These are phyloP conservation scores for Eumacrocentrus americanus DNA, from an alignment of 2,888 invertebrate species.

Conservation along the genomic window DNA sequence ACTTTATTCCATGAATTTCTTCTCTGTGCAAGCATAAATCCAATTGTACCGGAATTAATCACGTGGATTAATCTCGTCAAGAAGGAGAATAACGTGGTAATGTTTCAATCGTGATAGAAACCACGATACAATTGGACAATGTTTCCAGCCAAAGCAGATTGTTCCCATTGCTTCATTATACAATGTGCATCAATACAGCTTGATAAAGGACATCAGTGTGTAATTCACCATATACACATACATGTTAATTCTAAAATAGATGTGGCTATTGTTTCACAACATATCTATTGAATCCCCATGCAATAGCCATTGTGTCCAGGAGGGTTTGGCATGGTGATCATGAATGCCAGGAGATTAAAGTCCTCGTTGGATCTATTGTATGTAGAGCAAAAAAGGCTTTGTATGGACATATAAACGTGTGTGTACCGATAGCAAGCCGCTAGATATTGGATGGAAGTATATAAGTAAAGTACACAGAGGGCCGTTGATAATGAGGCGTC, in stretches of 20 bases:
- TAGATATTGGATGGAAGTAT: slow-evolving; percentile 30
- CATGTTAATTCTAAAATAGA: no score
- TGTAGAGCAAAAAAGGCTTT: no score
- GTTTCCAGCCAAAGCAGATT: not conserved
- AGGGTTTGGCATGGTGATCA: no score
- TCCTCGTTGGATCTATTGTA: no score
- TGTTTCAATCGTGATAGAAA: not conserved
- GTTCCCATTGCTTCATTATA: not conserved
- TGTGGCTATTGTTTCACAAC: slow-evolving; percentile 5
- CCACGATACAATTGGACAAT: not conserved
- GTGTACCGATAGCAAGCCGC: not conserved
- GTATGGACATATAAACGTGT: slow-evolving; percentile 1
- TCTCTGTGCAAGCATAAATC: not conserved
- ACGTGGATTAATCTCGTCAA: not conserved
- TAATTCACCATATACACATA: not conserved
- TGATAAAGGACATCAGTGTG: not conserved
- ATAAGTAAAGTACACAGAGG: slow-evolving; percentile 35
- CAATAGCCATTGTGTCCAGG: no score
- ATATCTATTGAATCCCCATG: no score
- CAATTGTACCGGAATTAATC: not conserved
- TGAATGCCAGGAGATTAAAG: not conserved
- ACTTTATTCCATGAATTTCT: not conserved
- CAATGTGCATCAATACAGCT: not conserved
- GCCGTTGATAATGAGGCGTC: slow-evolving; percentile 42
- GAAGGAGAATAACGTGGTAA: not conserved